Base-by-base conservation (phyloP, 1,140 invertebrate species). In the Calephelis nemesis region DNA sequence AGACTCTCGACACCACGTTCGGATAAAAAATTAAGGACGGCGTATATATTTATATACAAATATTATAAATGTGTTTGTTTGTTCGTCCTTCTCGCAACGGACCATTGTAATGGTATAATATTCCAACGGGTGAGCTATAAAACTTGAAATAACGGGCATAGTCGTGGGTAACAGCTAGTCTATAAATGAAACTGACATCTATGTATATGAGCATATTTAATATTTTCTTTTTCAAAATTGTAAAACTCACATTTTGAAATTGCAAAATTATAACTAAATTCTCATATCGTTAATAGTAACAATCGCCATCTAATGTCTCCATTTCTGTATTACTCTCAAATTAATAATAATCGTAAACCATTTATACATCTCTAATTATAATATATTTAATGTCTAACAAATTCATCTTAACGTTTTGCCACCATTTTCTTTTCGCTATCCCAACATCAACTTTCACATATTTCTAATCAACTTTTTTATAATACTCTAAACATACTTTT, bases 231-330 rank as follows among this genome's bases (percentile, higher is more conserved):
- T 91, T 91, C 86, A 91, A 91, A 91, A 91, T 91, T 91, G 88
- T 91, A 91, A 91, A 91, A 91, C 88, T 89, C 88, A 91, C 88
- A 91, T 90, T 91, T 91, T 91, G 88, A 91, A 91, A 90, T 86
- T 91, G 87, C 88, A 91, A 91, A 91, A 90, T 91, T 91, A 91
- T 88, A 88, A 90, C 88, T 91, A 90, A 90, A 90, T 89, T 91
- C 86, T 90, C 87, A 89, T 91, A 88, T 87, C 86, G 85, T 88
- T 85, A 88, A 87, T 89, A 91, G 83, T 91, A 91, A 91, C 87
- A 91, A 90, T 86, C 85, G 86, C 82, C 84, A 82, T 82, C 84
- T 88, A 82, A 77, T 75, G 54, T 78, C 75, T 74, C 75, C 78
- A 77, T 80, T 78, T 74, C 79, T 84, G 78, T 87, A 78, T 81